A percentile compares a stretch with the other conserved stretches of the same genome.
Evolutionary conservation across 2,888 invertebrate genomes (phyloP).

Genomic region (Stramonita haemastoma): DNA sequence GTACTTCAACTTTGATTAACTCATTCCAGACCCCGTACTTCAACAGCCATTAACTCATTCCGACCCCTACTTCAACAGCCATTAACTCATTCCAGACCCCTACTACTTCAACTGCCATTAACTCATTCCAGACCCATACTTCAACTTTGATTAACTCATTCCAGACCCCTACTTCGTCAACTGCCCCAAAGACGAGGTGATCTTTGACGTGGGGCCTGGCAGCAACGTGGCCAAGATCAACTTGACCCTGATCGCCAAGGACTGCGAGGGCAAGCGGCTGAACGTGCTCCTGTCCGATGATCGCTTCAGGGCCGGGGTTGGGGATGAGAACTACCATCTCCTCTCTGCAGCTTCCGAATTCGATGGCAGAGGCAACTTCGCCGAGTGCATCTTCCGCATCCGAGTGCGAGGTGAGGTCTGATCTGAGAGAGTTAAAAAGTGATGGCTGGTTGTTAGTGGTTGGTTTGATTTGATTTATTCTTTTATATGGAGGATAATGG

Average conservation of each 20-base stretch:
- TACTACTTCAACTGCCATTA: constrained; percentile 38
- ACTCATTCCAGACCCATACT: too few relatives aligned
- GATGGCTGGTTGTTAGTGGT: too few relatives aligned
- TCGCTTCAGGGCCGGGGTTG: constrained; percentile 28
- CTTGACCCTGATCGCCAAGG: constrained; percentile 1
- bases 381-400: constrained; percentile 40
- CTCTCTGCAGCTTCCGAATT: constrained; percentile 27
- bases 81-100: constrained; percentile 26
- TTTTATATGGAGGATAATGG: too few relatives aligned
- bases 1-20: too few relatives aligned
- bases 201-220: constrained; percentile 26
- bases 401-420: constrained; percentile 34
- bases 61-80: too few relatives aligned
- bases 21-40: constrained; percentile 35
- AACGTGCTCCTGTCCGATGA: constrained; percentile 1
- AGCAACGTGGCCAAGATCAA: neutral
- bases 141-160: neutral
- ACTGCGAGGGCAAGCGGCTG: constrained; percentile 31
- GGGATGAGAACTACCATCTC: constrained; percentile 39
- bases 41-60: too few relatives aligned
- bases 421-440: too few relatives aligned
- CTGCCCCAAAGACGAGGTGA: constrained; percentile 34
- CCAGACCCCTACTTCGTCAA: constrained; percentile 39
- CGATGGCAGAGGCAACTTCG: constrained; percentile 35
- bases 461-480: too few relatives aligned